Conservation (phyloP, 2,113 vertebrate species). For the Anthoscopus minutus region DNA sequence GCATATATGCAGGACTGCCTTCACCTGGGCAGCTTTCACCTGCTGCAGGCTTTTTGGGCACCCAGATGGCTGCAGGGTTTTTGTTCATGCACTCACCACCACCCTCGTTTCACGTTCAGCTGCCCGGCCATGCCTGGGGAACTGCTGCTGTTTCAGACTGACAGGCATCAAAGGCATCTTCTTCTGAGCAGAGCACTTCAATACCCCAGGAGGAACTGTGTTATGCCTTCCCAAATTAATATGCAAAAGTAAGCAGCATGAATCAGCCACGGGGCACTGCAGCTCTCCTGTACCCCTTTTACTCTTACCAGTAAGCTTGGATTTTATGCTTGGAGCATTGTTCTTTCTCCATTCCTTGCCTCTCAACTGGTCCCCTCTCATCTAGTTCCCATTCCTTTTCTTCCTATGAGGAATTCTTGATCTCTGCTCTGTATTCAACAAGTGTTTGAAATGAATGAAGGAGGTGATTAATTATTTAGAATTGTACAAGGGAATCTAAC, state of each 20-base stretch:
- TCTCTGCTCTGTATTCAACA: slow-evolving; percentile 45
- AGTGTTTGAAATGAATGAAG: slow-evolving; percentile 37
- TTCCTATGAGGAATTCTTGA: neutral
- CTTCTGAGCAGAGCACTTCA: neutral
- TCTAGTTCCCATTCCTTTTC: neutral
- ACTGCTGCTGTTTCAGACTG: neutral
- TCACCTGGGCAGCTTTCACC: neutral
- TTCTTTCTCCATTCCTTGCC: neutral
- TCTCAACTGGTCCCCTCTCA: neutral
- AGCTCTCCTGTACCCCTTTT: neutral
- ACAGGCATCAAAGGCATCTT: neutral
- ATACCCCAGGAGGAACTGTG: neutral
- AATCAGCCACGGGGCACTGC: neutral
- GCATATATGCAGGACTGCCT: neutral
- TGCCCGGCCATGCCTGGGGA: neutral
- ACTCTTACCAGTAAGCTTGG: neutral
- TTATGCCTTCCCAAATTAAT: slow-evolving; percentile 19
- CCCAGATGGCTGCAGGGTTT: neutral
- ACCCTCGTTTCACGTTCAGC: accelerated
- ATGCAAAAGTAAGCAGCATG: slow-evolving; percentile 8
- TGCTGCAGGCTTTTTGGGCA: neutral
- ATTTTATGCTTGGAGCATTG: neutral
- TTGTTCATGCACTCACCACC: accelerated
- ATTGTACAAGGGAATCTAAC: slow-evolving; percentile 30
- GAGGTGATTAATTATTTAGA: slow-evolving; percentile 49